phyloP scores from a whole-genome alignment of 2,888 invertebrate species.

The Flexamia atlantica region DNA sequence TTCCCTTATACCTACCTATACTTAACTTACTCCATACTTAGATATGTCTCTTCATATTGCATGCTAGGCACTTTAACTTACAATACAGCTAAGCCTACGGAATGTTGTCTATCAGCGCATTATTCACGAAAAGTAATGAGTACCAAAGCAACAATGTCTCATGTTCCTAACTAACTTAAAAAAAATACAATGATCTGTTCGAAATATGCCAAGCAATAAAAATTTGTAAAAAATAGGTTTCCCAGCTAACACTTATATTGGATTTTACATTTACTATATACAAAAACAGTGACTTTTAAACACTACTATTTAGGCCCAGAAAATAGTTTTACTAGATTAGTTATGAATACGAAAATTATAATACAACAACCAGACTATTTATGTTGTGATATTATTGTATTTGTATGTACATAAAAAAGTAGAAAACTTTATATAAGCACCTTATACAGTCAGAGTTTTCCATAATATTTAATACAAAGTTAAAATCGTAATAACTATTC shows the following conservation, averaged over 20 bases:
- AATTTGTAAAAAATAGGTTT: constrained; percentile 3
- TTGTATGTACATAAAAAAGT: constrained; percentile 8
- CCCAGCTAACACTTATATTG: not conserved
- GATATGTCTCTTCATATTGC: constrained; percentile 59
- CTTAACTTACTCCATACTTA: constrained; percentile 33
- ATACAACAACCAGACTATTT: not conserved
- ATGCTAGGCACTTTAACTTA: constrained; percentile 49
- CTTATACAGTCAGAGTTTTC: no score
- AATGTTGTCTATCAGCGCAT: constrained; percentile 28
- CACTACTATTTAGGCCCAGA: constrained; percentile 1
- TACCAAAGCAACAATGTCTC: constrained; percentile 7
- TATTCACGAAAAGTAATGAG: not conserved
- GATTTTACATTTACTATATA: not conserved
- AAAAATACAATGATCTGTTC: not conserved
- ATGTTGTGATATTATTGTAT: not conserved
- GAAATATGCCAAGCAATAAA: not conserved
- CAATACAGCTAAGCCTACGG: constrained; percentile 53
- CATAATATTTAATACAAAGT: no score
- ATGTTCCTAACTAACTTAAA: not conserved
- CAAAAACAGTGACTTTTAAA: not conserved
- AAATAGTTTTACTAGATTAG: not conserved
- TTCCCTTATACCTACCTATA: constrained; percentile 21
- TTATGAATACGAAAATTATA: not conserved
- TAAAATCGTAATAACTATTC: no score
- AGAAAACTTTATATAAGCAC: no score